phyloP scores from a whole-genome alignment of 2,113 vertebrate genomes.

The Brachyhypopomus occidentalis region DNA sequence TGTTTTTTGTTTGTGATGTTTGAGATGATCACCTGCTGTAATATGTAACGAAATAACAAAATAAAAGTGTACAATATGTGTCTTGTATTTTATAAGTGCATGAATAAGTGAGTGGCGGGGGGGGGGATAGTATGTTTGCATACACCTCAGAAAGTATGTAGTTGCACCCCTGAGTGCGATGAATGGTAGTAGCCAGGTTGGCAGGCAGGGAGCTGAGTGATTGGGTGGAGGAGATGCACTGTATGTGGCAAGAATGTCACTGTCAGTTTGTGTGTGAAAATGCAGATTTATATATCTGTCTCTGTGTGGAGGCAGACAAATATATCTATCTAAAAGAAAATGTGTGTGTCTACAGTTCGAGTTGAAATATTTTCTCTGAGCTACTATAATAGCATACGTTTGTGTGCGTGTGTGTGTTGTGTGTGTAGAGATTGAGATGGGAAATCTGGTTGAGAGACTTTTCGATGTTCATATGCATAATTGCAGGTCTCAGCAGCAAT shows the following conservation, averaged over 20 bases:
- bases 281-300: neutral
- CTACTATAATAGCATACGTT: neutral
- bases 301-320: neutral
- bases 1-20: too few species aligned
- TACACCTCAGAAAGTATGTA: too few species aligned
- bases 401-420: neutral
- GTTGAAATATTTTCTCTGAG: neutral
- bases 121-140: too few species aligned
- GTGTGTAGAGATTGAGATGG: slow-evolving; percentile 10
- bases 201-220: slow-evolving; percentile 4
- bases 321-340: neutral
- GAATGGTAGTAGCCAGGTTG: slow-evolving; percentile 7
- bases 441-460: neutral
- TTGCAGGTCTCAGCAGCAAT: slow-evolving; percentile 1
- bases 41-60: too few species aligned
- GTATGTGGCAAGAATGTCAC: slow-evolving; percentile 29
- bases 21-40: too few species aligned
- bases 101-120: too few species aligned
- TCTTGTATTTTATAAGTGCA: too few species aligned
- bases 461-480: neutral
- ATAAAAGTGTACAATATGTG: too few species aligned
- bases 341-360: neutral
- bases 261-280: neutral
- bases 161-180: too few species aligned
- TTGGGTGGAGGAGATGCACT: neutral